Base-by-base conservation (phyloP, 2,888 invertebrate species). In the Trachelus iudaicus region DNA sequence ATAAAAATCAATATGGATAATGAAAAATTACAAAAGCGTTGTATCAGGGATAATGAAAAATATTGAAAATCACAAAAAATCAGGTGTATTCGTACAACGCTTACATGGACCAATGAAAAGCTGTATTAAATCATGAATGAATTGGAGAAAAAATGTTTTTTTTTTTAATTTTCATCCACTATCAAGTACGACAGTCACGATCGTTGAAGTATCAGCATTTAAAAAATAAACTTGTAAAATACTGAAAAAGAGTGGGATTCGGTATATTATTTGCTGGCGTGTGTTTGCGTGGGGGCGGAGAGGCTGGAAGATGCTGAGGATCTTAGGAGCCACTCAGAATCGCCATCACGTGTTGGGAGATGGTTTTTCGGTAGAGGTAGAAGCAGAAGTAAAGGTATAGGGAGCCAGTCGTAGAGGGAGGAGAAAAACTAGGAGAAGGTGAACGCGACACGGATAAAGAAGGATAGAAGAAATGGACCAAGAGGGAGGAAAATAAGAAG, bases 261-360 rank as follows among this genome's bases (percentile, higher is more conserved):
- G 9, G 56, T 56, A 15, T 56, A 56, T 56, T 34, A 31, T 71
- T 34, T 34, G 31, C 31, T 12, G 71, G 71, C 33, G 34, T 34
- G 31, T 71, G 71, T 71, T 31, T 71, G 71, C 71, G 71, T 33
- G 74, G 34, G 74, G 31, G 37, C 74, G 74, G 34, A n/a, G 35
- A 34, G 40, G 73, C 56, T n/a, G 75, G 73, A 78, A 69, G 69
- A 75, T 69, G 76, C 73, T 76, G 76, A 76, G 73, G 76, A 76
- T 76, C 74, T 76, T 77, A 77, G 79, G 73, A 73, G 79, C 76
- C 79, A 79, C 79, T 79, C 79, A 77, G 76, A 31, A 56, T 37
- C 71, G 75, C 75, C 75, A 56, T 77, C 69, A 75, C 69, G 56
- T 13, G 68, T n/a, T 33, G 68, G 77, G 15, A 77, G 74, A 69